A percentile compares a stretch with the other conserved stretches of the same genome.
Conservation (phyloP, 1,140 invertebrate genomes). For the Polyergus mexicanus region DNA sequence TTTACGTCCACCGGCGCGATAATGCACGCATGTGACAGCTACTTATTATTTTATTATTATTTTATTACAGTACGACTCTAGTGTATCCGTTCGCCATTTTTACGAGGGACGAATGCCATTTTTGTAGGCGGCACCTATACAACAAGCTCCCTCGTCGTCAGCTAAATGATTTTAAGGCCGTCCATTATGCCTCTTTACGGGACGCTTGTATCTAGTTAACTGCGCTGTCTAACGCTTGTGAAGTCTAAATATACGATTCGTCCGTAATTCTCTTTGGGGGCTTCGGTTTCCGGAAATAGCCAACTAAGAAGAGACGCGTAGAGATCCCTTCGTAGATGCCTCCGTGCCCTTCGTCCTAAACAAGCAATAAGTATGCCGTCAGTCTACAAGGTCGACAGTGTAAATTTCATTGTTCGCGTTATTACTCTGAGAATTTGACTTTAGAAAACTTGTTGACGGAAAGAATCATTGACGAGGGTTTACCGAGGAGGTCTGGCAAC, state of each 20-base stretch:
- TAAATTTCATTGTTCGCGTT: conserved; percentile 63
- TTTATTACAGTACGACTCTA: conserved; percentile 45
- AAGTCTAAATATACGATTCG: conserved; percentile 58
- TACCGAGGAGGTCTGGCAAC: not conserved
- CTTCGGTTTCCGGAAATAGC: conserved; percentile 51
- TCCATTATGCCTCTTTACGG: conserved; percentile 67
- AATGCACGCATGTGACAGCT: not conserved
- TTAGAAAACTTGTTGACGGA: conserved; percentile 31
- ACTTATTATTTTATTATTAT: conserved; percentile 61
- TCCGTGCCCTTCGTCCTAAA: conserved; percentile 60
- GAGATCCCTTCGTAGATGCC: not conserved
- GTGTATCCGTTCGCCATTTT: conserved; percentile 23
- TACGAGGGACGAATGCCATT: conserved; percentile 50
- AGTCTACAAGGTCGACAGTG: not conserved
- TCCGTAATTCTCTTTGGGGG: conserved; percentile 44
- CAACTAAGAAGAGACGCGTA: not conserved
- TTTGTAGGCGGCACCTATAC: conserved; percentile 53
- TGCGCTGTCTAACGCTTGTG: conserved; percentile 38
- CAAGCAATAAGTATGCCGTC: conserved; percentile 68
- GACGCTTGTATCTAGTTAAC: conserved; percentile 40
- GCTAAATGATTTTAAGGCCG: conserved; percentile 60
- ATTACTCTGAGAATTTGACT: conserved; percentile 30
- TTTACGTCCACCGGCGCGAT: conserved; percentile 9
- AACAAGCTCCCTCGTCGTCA: not conserved
- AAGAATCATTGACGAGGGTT: conserved; percentile 39